phyloP scores from a whole-genome alignment of 2,797 vertebrate genomes.

The Coracias cyanogaster region DNA sequence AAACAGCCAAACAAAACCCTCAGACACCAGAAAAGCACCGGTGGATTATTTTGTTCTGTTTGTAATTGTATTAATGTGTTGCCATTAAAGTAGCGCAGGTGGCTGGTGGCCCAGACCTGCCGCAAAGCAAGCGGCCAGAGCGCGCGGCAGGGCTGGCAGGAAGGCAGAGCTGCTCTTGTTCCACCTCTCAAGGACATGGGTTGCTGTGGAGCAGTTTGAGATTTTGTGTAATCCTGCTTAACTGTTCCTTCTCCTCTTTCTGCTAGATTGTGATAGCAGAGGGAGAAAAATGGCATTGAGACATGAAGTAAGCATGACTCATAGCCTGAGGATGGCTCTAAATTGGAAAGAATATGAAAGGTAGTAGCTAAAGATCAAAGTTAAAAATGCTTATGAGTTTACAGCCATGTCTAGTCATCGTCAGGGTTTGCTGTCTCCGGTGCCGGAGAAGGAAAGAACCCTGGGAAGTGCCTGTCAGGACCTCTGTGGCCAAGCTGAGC shows the following conservation, averaged over 20 bases:
- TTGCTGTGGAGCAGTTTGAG: not conserved
- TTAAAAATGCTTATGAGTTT: not conserved
- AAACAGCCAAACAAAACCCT: not conserved
- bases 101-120: not conserved
- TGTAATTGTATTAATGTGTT: not conserved
- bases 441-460: not conserved
- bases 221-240: not conserved
- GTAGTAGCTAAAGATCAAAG: not conserved
- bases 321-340: not conserved
- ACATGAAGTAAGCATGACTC: not conserved
- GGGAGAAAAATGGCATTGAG: not conserved
- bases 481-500: not conserved
- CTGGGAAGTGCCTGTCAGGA: not conserved
- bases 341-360: not conserved
- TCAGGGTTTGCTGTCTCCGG: not conserved
- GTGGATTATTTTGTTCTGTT: not conserved
- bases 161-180: not conserved
- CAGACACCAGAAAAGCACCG: not conserved
- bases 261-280: not conserved
- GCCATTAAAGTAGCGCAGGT: not conserved
- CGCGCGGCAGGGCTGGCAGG: not conserved
- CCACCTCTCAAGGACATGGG: fast-evolving
- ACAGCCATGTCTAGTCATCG: not conserved
- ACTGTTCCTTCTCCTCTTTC: fast-evolving
- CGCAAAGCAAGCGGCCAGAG: not conserved